Evolutionary conservation across 2,113 vertebrate species (phyloP).

Genomic region (Notiomystis cincta): DNA sequence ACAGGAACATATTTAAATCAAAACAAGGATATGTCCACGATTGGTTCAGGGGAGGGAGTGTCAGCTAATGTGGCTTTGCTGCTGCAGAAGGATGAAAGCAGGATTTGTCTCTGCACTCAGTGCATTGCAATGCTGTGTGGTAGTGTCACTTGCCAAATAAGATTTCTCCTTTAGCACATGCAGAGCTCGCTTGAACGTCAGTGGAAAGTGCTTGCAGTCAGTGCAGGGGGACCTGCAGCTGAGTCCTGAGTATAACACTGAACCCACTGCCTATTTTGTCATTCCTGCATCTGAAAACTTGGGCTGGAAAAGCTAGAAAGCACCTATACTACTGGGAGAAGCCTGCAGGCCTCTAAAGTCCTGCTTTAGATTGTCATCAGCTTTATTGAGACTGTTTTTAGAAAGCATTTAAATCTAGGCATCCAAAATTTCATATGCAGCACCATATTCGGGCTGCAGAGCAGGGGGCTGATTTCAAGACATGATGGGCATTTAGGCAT

Average conservation of each 20-base stretch:
- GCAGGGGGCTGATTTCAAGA: not conserved
- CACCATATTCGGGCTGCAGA: not conserved
- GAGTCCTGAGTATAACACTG: not conserved
- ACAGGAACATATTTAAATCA: not conserved
- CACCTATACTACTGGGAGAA: not conserved
- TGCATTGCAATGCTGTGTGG: slow-evolving; percentile 40
- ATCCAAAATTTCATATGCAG: not conserved
- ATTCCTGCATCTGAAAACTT: not conserved
- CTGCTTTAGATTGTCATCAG: not conserved
- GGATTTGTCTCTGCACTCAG: slow-evolving; percentile 41
- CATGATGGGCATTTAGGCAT: not conserved
- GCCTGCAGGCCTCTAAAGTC: not conserved
- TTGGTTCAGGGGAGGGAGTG: not conserved
- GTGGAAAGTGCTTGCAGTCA: not conserved
- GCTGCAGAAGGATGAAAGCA: not conserved
- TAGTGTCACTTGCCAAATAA: slow-evolving; percentile 1
- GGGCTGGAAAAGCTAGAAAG: not conserved
- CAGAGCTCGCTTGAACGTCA: not conserved
- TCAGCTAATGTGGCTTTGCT: not conserved
- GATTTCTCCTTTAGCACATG: not conserved
- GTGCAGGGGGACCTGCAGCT: not conserved
- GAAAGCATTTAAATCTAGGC: not conserved
- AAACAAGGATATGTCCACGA: not conserved
- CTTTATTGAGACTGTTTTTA: not conserved
- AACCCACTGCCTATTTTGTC: not conserved